A percentile compares a stretch with the other conserved stretches of the same genome.
phyloP scores from a whole-genome alignment of 1,140 invertebrate genomes.

The Dryas iulia region DNA sequence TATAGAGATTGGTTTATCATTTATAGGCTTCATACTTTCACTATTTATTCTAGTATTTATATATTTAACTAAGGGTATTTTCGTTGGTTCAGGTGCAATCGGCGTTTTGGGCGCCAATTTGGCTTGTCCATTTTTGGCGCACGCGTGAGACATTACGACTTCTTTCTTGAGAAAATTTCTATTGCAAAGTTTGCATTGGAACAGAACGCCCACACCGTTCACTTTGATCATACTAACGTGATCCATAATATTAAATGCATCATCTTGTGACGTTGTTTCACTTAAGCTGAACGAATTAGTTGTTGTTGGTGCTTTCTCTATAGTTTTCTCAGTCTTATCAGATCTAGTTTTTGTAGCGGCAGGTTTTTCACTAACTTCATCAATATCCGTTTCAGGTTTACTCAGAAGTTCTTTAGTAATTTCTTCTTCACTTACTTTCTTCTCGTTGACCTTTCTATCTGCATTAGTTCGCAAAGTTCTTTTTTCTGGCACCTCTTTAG shows the following conservation, averaged over 20 bases:
- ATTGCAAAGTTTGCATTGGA: conserved; percentile 71
- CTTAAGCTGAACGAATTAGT: conserved; percentile 32
- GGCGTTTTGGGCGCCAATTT: conserved; percentile 49
- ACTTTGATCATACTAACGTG: conserved; percentile 72
- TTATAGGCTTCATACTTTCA: conserved; percentile 29
- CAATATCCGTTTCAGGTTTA: neutral
- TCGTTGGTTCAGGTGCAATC: conserved; percentile 48
- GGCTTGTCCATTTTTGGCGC: conserved; percentile 63
- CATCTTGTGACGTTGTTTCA: neutral
- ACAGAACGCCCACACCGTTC: conserved; percentile 65
- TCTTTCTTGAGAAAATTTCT: conserved; percentile 72
- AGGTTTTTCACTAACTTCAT: neutral
- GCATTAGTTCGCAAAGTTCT: neutral
- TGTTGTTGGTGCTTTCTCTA: conserved; percentile 6
- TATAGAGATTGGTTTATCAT: conserved; percentile 32
- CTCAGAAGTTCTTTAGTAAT: neutral
- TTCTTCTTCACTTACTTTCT: neutral
- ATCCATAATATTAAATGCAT: conserved; percentile 65
- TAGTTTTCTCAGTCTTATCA: neutral
- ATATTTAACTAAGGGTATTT: conserved; percentile 62
- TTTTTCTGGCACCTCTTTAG: neutral
- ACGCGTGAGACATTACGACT: conserved; percentile 60
- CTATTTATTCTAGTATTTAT: conserved; percentile 48
- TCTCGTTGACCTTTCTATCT: conserved; percentile 1
- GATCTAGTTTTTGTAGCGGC: conserved; percentile 3